Percentiles rank a stretch among this genome's conserved stretches.
Evolutionary conservation across 1,140 invertebrate species (phyloP).

Genomic region (Caenorhabditis inopinata): DNA sequence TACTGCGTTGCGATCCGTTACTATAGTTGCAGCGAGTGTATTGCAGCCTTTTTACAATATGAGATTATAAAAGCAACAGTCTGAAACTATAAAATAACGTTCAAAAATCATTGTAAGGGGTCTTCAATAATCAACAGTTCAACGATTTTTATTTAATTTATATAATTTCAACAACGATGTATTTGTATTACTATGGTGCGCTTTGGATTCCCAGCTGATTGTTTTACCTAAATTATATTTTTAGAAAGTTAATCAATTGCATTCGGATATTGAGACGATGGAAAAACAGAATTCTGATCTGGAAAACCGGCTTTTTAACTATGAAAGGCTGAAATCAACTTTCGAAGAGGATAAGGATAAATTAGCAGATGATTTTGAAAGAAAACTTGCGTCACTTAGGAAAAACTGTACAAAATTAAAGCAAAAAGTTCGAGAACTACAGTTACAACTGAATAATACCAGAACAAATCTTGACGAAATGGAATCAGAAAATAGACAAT

Average conservation of each 20-base stretch:
- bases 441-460: not conserved
- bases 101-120: too few species aligned
- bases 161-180: too few species aligned
- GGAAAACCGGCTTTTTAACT: not conserved
- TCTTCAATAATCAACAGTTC: too few species aligned
- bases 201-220: too few species aligned
- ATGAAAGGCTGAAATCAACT: not conserved
- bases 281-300: not conserved
- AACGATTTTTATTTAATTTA: too few species aligned
- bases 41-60: too few species aligned
- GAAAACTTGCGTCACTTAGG: not conserved
- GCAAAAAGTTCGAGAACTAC: not conserved
- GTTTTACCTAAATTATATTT: not conserved
- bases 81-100: too few species aligned
- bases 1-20: too few species aligned
- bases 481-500: not conserved
- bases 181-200: too few species aligned
- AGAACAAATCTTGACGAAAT: not conserved
- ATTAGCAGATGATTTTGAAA: not conserved
- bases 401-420: not conserved
- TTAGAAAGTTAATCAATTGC: not conserved
- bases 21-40: too few species aligned
- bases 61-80: too few species aligned
- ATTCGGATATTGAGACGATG: not conserved
- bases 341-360: slow-evolving; percentile 17